Conservation (phyloP, 2,113 vertebrate species). For the Microcebus ravelobensis region DNA sequence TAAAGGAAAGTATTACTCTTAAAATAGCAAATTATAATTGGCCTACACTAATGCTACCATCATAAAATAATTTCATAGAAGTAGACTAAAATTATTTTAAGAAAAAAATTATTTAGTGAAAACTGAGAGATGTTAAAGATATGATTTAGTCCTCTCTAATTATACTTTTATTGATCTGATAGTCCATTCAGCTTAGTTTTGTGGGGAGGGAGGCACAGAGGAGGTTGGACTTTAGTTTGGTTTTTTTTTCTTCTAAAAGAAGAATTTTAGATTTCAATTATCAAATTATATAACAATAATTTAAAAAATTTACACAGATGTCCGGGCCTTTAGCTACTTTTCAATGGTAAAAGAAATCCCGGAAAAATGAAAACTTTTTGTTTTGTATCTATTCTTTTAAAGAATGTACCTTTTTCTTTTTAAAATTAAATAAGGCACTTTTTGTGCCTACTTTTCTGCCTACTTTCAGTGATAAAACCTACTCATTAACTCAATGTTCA, state of each 20-base stretch:
- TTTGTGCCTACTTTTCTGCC: not conserved
- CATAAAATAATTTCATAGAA: conserved; percentile 33
- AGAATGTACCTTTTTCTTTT: not conserved
- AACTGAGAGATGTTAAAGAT: not conserved
- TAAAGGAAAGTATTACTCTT: conserved; percentile 18
- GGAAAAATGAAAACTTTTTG: not conserved
- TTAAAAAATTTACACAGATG: not conserved
- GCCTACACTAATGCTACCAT: not conserved
- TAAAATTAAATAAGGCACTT: not conserved
- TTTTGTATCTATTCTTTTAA: not conserved
- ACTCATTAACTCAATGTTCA: conserved; percentile 1
- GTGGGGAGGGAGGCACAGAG: not conserved
- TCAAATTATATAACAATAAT: not conserved
- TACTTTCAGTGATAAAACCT: not conserved
- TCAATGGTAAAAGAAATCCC: not conserved
- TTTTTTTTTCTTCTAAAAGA: not conserved
- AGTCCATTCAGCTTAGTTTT: not conserved
- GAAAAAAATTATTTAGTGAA: not conserved
- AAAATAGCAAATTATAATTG: not conserved
- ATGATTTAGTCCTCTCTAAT: not conserved
- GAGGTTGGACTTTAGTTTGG: not conserved
- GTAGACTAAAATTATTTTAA: not conserved
- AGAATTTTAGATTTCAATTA: not conserved
- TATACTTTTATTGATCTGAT: conserved; percentile 10
- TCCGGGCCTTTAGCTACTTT: not conserved